Evolutionary conservation across 2,888 invertebrate genomes (phyloP), one percentile per base, ranked within the genome.

Genomic region (Scaptomyza polygonia): DNA sequence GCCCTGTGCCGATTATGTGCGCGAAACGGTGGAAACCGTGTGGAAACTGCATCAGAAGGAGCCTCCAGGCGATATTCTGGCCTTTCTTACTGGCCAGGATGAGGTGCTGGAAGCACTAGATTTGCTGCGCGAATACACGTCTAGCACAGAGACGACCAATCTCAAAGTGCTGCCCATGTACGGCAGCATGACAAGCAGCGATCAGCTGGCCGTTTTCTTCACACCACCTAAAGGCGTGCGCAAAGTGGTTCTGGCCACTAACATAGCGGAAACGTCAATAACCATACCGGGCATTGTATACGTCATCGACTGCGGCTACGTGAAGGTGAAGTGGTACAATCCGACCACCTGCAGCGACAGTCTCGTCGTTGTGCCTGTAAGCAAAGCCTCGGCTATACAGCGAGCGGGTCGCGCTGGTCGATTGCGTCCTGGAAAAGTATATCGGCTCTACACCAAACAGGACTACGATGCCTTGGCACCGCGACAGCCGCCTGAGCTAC

Each of bases 191-290:
- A 96, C 98, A 0, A 94, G 95, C 81, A 92, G 93, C 43, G 96
- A 97, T 67, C 96, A 97, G 90, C 90, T 97, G 62, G 95, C 95
- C 88, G 98, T 96, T 1, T 98, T 98, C 90, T 95, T 95, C 81
- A 92, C 92, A 9, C 93, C 95, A 0, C 94, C 95, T 0, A 93
- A 94, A 68, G 95, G 95, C 32, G 94, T 95, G 0, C 93, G 99
- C 29, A 99, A 99, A 92, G 95, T 99, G 21, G 95, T 99, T 0
- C 93, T 99, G 5, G 96, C 99, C 0, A 99, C 99, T 0, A 99
- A 99, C 89, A 96, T 99, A 54, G 99, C 99, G 0, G 99, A 99
- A 92, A 97, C 99, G 0, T 98, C 98, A 1, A 95, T 99, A 16
- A 99, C 99, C 0, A 98, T 99, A 86, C 95, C 96, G 4, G 98